Evolutionary conservation across 1,140 invertebrate genomes (phyloP).

Genomic region (Drosophila subobscura): DNA sequence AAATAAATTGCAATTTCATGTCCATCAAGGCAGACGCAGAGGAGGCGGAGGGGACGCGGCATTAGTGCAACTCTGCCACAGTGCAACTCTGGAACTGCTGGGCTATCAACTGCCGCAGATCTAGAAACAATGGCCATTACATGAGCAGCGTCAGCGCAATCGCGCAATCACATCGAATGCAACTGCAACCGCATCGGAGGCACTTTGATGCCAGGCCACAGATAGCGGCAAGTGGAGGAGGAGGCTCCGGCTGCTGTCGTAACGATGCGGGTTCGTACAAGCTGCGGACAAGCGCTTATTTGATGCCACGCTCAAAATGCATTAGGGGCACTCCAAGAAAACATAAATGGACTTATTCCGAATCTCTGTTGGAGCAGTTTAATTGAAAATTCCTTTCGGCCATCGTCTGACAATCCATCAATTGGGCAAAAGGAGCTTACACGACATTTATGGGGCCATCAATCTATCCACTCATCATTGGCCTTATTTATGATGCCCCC

Average conservation of each 20-base stretch:
- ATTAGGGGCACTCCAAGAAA: conserved; percentile 40
- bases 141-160: conserved; percentile 57
- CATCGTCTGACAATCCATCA: conserved; percentile 44
- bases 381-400: conserved; percentile 36
- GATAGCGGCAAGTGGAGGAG: conserved; percentile 46
- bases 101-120: conserved; percentile 56
- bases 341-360: background rate
- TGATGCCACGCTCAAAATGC: conserved; percentile 48
- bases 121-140: conserved; percentile 62
- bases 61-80: conserved; percentile 3
- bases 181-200: conserved; percentile 34
- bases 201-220: conserved; percentile 44
- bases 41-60: conserved; percentile 1
- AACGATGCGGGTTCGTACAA: conserved; percentile 59
- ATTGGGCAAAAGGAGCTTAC: conserved; percentile 29
- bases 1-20: conserved; percentile 81
- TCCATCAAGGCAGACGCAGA: conserved; percentile 62
- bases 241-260: conserved; percentile 31
- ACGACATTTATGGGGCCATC: conserved; percentile 37
- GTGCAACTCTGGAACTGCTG: conserved; percentile 18
- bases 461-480: conserved; percentile 40
- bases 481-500: conserved; percentile 34
- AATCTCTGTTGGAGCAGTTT: background rate
- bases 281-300: conserved; percentile 54
- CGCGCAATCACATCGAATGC: conserved; percentile 32